Base-by-base conservation (phyloP, 2,113 vertebrate genomes). In the Channa argus region DNA sequence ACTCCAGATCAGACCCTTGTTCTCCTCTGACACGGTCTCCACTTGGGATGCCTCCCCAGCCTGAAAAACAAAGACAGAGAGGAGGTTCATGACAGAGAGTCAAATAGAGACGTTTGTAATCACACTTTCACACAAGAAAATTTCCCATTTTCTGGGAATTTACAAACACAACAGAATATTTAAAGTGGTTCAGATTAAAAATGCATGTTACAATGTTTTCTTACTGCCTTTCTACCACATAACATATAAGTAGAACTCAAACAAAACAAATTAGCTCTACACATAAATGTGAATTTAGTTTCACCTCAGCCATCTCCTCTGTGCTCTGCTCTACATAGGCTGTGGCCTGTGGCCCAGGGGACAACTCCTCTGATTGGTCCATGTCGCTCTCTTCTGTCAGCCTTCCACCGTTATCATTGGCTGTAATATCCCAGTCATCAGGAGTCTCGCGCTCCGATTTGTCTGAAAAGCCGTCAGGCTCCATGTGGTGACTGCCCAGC, bases 291-390 rank as follows among this genome's bases (percentile, higher is more conserved):
- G 13, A 65, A 47, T 33, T 5, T 11, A 47, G 14, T 12, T 85
- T 93, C 89, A 99, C 98, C 96, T 98, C 96, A 39, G 94, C 96
- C 79, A 98, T 96, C 66, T 98, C 97, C 86, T 99, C 97, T 66
- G 92, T 93, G 63, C 84, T 88, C 90, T 99, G 96, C 80, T 97
- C 96, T 47, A 96, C 91, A 0, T 99, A 99, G 5, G 94, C 91
- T 0, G 98, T 98, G 43, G 95, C 96, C 66, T 94, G 95, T 0
- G 84, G 83, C 33, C 71, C 89, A 0, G 83, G 92, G 12, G 92
- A 92, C 58, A 90, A 50, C 4, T 97, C 96, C 70, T 98, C 97
- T 0, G 95, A 95, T 85, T 94, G 96, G 89, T 98, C 97, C 0
- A 95, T 91, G 76, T 97, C 94, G 0, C 97, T 97, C 83, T 96